These are phyloP conservation scores for Lutjanus argentimaculatus DNA, from an alignment of 2,797 vertebrate genomes.

Conservation along the genomic window DNA sequence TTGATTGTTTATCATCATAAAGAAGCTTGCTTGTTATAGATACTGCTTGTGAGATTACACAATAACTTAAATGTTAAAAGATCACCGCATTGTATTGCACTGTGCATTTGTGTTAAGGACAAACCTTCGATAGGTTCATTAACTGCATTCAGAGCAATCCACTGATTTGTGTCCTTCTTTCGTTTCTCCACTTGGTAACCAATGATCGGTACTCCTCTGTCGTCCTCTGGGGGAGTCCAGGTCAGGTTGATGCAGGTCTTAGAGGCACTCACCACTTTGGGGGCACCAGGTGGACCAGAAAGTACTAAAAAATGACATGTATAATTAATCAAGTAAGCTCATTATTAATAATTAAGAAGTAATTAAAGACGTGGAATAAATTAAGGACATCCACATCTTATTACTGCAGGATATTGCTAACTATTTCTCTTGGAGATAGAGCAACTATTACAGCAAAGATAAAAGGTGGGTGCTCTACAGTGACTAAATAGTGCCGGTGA, in stretches of 20 bases:
- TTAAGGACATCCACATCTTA: constrained; percentile 8
- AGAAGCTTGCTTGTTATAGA: too few relatives aligned
- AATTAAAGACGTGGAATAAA: constrained; percentile 32
- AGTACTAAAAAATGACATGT: constrained; percentile 78
- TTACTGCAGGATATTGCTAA: constrained; percentile 31
- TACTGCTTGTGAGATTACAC: too few relatives aligned
- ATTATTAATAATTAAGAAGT: constrained; percentile 24
- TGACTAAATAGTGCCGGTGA: constrained; percentile 31
- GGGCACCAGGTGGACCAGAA: constrained; percentile 85
- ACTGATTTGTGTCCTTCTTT: constrained; percentile 87
- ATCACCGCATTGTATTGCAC: too few relatives aligned
- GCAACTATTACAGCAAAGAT: constrained; percentile 11
- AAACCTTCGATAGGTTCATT: constrained; percentile 84
- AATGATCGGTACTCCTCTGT: constrained; percentile 80
- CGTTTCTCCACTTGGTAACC: constrained; percentile 90
- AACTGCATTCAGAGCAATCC: constrained; percentile 84
- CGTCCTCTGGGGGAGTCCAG: constrained; percentile 86
- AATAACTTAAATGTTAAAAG: too few relatives aligned
- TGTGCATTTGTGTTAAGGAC: constrained; percentile 3
- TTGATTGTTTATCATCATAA: too few relatives aligned
- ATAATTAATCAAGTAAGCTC: constrained; percentile 17
- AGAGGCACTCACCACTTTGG: constrained; percentile 83
- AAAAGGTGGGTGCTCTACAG: constrained; percentile 18
- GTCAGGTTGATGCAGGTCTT: constrained; percentile 85
- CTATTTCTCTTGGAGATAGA: constrained; percentile 5